Evolutionary conservation across 2,888 invertebrate genomes (phyloP), one percentile per base, ranked within the genome.

Genomic region (Gerris lacustris): DNA sequence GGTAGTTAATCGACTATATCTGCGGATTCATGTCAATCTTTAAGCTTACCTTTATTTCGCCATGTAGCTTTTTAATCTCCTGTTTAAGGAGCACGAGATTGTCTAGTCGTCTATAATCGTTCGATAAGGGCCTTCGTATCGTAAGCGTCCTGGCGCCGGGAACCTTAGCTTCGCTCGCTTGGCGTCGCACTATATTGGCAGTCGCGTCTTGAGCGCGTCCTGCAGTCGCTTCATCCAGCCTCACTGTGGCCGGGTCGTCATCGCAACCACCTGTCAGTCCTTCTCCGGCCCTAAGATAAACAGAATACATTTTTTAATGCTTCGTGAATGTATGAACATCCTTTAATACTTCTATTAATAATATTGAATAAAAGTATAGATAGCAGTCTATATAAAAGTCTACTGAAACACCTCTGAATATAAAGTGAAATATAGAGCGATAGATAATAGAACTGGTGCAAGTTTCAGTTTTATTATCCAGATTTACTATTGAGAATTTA

Each of bases 71-170:
- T 18, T 64, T 64, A 17, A 64, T 64, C 17, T 64, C 64, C 17
- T 64, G 18, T 31, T 64, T 64, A 64, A 64, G 64, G 64, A 64
- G 64, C 9, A 64, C 64, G 31, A 64, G 64, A 31, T n/a, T 64
- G 18, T 64, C 64, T n/a, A 64, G 64, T 31, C 64, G 64, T 18
- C 18, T n/a, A 64, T 18, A 64, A 17, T 64, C 64, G 64, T 64
- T 64, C 64, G 64, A 18, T 64, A 18, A 31, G 31, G 64, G 64
- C 64, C 31, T 64, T 55, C 55, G 55, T 11, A 55, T 11, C 15
- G 55, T 55, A 11, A 2, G 55, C 55, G 55, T 11, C 55, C 15
- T 55, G 15, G 15, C 55, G 55, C 11, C 55, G 31, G 31, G 55
- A 9, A 55, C 55, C 15, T 55, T 55, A 15, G 11, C 55, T 55